Evolutionary conservation across 2,797 vertebrate genomes (phyloP).

Genomic region (Malurus leucopterus): DNA sequence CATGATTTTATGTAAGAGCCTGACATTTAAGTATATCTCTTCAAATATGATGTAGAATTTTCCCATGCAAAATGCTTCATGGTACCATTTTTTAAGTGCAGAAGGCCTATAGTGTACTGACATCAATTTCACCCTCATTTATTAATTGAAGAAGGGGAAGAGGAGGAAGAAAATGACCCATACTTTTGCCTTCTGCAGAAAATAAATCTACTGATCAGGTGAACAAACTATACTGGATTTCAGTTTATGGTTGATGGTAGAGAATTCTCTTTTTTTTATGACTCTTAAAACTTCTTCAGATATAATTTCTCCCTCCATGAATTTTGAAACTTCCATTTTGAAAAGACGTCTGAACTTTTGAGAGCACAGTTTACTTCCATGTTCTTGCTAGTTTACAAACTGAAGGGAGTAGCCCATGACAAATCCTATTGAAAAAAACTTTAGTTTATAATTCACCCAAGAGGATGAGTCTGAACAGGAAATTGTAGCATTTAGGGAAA

Average conservation of each 20-base stretch:
- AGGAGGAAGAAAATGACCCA: neutral
- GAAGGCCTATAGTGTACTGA: neutral
- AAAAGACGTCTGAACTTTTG: neutral
- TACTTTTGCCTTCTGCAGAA: neutral
- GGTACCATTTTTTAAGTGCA: neutral
- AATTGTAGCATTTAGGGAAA: neutral
- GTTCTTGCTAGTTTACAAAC: neutral
- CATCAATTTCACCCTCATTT: neutral
- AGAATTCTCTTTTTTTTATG: neutral
- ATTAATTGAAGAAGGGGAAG: neutral
- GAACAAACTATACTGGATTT: neutral
- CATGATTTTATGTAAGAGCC: neutral
- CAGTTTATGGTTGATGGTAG: neutral
- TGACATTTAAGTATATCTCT: neutral
- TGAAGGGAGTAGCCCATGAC: neutral
- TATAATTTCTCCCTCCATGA: neutral
- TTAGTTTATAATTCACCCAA: neutral
- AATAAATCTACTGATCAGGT: neutral
- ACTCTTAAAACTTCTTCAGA: neutral
- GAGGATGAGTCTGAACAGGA: neutral
- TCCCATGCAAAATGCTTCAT: neutral
- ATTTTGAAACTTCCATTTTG: neutral
- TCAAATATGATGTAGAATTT: neutral
- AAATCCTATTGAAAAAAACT: neutral
- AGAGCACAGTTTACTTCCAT: neutral